A percentile compares a stretch with the other conserved stretches of the same genome.
These are phyloP conservation scores for Microplitis manilae DNA, from an alignment of 2,888 invertebrate species.

Conservation along the genomic window DNA sequence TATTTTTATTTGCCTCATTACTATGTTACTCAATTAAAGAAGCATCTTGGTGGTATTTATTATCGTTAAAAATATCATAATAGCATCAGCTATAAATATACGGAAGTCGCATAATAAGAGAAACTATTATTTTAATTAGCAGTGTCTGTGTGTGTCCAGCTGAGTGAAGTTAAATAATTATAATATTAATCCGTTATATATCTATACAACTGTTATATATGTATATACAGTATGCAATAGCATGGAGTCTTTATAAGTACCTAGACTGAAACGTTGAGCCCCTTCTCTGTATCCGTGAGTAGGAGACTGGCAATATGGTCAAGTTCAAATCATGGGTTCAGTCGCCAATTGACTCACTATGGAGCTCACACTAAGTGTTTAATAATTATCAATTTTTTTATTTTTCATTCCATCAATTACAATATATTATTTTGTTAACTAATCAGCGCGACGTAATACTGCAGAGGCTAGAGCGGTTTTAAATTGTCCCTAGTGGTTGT, in stretches of 20 bases:
- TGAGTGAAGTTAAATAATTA: background rate
- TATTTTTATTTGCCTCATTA: background rate
- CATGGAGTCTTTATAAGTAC: conserved; percentile 15
- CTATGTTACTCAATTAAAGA: background rate
- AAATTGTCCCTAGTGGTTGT: background rate
- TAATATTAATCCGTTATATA: background rate
- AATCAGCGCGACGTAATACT: background rate
- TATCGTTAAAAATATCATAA: background rate
- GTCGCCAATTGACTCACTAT: conserved; percentile 58
- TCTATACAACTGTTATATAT: background rate
- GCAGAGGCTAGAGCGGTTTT: background rate
- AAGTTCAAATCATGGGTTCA: conserved; percentile 65
- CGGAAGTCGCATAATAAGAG: conserved; percentile 3
- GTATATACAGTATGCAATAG: conserved; percentile 7
- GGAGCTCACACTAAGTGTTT: conserved; percentile 45
- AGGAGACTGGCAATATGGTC: conserved; percentile 55
- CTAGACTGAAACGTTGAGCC: conserved; percentile 15
- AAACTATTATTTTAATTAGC: conserved; percentile 19
- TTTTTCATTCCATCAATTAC: background rate
- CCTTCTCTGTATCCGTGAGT: conserved; percentile 33
- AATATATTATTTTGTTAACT: background rate
- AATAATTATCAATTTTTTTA: background rate
- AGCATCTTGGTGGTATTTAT: background rate
- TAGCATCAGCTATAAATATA: background rate
- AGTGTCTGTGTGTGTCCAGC: background rate